A percentile compares a stretch with the other conserved stretches of the same genome.
Conservation (phyloP, 2,113 vertebrate species). For the Echinops telfairi region DNA sequence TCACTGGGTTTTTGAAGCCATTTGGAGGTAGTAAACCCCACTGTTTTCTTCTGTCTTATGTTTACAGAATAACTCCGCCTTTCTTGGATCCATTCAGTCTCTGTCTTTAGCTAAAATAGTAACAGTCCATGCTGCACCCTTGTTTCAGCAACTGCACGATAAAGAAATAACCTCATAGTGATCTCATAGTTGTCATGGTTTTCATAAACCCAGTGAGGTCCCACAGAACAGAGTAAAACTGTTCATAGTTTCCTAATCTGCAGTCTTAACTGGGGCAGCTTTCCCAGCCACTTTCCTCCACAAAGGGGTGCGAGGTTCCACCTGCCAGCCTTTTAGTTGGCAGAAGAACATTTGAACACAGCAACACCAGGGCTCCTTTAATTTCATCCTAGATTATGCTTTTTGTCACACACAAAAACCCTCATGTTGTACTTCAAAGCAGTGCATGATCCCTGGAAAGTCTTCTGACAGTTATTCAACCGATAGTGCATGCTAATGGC, state of each 20-base stretch:
- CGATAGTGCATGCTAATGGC: neutral
- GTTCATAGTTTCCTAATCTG: neutral
- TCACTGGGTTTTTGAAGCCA: too few species aligned
- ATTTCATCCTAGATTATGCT: constrained; percentile 4
- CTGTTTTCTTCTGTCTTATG: too few species aligned
- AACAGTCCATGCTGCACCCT: too few species aligned
- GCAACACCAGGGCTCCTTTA: neutral
- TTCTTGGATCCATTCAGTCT: too few species aligned
- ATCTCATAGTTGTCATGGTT: neutral
- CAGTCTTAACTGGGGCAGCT: neutral
- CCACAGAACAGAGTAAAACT: neutral
- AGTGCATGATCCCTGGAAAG: neutral
- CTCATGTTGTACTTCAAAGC: neutral
- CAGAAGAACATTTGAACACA: neutral
- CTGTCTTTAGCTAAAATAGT: too few species aligned
- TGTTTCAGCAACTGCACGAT: too few species aligned
- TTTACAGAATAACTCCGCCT: too few species aligned
- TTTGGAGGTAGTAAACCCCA: too few species aligned
- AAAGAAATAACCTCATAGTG: neutral
- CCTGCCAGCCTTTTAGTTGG: neutral
- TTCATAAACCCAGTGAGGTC: neutral
- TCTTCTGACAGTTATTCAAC: neutral
- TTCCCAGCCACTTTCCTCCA: neutral
- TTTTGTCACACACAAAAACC: neutral
- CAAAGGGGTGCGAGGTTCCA: neutral